These are phyloP conservation scores for Oncorhynchus kisutch DNA, from an alignment of 2,113 vertebrate species.

Conservation along the genomic window DNA sequence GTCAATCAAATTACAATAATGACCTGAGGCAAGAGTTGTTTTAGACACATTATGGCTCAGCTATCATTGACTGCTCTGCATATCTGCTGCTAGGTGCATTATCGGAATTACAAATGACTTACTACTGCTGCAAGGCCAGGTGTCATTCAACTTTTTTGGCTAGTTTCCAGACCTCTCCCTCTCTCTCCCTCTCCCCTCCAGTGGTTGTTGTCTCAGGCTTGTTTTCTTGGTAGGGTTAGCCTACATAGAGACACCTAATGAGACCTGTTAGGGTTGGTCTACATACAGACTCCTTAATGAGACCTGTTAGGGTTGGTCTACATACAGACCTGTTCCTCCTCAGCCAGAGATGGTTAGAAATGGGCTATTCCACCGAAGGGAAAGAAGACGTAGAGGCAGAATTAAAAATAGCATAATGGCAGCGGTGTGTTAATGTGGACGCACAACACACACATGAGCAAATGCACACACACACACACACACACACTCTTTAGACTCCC, in stretches of 20 bases:
- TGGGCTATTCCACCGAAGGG: neutral
- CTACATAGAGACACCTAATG: too few relatives aligned
- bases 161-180: neutral
- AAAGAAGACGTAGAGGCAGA: neutral
- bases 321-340: neutral
- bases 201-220: neutral
- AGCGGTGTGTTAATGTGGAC: neutral
- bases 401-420: neutral
- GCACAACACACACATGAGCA: neutral
- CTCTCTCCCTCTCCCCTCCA: neutral
- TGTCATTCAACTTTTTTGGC: neutral
- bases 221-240: too few relatives aligned
- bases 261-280: too few relatives aligned
- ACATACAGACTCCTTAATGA: too few relatives aligned
- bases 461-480: neutral
- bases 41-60: neutral
- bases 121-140: neutral
- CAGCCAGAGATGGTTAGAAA: neutral
- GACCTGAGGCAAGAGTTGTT: neutral
- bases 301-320: too few relatives aligned
- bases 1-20: conserved; percentile 2
- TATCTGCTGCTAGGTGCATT: neutral
- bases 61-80: neutral
- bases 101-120: neutral
- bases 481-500: conserved; percentile 10